Evolutionary conservation across 2,888 invertebrate species (phyloP).

Genomic region (Rhorus exstirpatorius): DNA sequence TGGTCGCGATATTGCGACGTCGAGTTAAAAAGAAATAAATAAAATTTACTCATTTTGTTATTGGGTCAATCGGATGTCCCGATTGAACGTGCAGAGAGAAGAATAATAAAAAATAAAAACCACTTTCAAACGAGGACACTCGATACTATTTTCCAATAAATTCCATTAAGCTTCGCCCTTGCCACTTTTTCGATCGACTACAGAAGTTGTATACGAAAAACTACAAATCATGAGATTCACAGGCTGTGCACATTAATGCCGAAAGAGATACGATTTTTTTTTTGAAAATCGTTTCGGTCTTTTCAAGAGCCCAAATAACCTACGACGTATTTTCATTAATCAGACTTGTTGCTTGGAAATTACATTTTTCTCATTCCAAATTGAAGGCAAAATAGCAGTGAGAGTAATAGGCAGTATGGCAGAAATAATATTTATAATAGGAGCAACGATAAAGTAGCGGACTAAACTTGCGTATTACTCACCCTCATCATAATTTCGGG

Average conservation of each 20-base stretch:
- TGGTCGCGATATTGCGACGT: slow-evolving; percentile 9
- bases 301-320: too few species aligned
- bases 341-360: background rate
- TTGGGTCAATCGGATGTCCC: slow-evolving; percentile 47
- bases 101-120: background rate
- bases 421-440: too few species aligned
- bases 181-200: slow-evolving; percentile 11
- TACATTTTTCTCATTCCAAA: background rate
- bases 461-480: too few species aligned
- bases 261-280: too few species aligned
- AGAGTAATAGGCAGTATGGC: too few species aligned
- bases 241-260: too few species aligned
- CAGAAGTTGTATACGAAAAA: too few species aligned
- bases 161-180: background rate
- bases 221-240: background rate
- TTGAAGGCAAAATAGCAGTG: too few species aligned
- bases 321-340: background rate
- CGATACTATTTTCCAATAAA: slow-evolving; percentile 40
- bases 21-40: slow-evolving; percentile 2
- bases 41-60: slow-evolving; percentile 8
- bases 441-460: too few species aligned
- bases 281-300: background rate
- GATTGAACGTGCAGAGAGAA: slow-evolving; percentile 38
- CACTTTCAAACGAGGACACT: slow-evolving; percentile 35
- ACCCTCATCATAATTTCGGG: too few species aligned